Percentiles rank a stretch among this genome's conserved stretches.
Conservation (phyloP, 2,113 vertebrate species). For the Channa argus region DNA sequence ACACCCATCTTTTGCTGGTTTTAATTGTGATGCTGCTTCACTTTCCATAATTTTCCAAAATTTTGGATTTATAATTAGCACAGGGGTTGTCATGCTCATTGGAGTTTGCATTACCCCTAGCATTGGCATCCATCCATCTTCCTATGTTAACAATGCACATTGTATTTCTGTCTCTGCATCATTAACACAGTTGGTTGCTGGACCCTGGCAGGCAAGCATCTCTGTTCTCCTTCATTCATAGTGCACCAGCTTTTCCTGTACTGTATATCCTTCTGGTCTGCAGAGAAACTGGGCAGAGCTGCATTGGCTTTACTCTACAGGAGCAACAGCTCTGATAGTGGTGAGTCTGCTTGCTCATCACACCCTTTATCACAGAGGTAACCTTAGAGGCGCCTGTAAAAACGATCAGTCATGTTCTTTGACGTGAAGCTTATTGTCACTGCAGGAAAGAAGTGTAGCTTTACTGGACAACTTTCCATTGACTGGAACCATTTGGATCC, state of each 20-base stretch:
- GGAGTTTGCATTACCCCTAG: constrained; percentile 31
- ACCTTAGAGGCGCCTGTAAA: constrained; percentile 54
- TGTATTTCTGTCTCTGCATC: constrained; percentile 52
- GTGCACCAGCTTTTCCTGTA: constrained; percentile 54
- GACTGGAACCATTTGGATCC: constrained; percentile 63
- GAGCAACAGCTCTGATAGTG: constrained; percentile 33
- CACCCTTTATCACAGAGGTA: constrained; percentile 43
- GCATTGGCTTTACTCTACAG: constrained; percentile 30
- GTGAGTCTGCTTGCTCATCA: constrained; percentile 34
- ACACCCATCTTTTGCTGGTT: too few relatives aligned
- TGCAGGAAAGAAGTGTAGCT: constrained; percentile 35
- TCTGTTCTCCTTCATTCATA: constrained; percentile 58
- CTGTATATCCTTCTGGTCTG: constrained; percentile 61
- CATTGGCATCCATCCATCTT: constrained; percentile 31
- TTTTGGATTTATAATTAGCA: not conserved
- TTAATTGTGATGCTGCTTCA: too few relatives aligned
- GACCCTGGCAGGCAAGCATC: constrained; percentile 49
- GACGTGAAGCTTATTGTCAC: constrained; percentile 55
- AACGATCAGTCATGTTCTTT: constrained; percentile 65
- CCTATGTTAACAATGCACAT: constrained; percentile 43
- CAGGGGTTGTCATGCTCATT: constrained; percentile 11
- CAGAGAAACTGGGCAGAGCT: constrained; percentile 31
- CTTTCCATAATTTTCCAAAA: not conserved
- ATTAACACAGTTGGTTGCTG: constrained; percentile 54
- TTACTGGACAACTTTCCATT: constrained; percentile 54